Base-by-base conservation (phyloP, 2,113 vertebrate species). In the Colistium nudipinnis region DNA sequence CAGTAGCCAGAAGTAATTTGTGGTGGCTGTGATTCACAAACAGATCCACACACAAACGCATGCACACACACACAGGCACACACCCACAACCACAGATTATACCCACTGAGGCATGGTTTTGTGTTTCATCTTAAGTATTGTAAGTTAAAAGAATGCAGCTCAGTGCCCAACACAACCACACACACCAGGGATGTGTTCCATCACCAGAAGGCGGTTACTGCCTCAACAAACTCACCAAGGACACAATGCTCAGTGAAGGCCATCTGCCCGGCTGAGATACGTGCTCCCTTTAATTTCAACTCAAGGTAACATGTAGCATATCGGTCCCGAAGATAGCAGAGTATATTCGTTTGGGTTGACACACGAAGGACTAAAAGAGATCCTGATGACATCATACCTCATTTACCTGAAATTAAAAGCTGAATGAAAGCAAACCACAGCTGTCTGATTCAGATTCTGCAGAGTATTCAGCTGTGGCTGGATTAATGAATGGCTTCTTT, bases 111-210 rank as follows among this genome's bases (percentile, higher is more conserved):
- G 79, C 28, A 59, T 7, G 11, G 45, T 78, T 81, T 77, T 56
- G 62, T 57, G 59, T 78, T 78, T 72, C 70, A 71, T 78, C 0
- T n/a, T n/a, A 4, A 39, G 47, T 59, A 57, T 51, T 83, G 70
- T 71, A 27, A 52, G 59, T 78, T 47, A 44, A 59, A 52, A 74
- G 48, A 76, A 70, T 66, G 33, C 63, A 35, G 69, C 71, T 62
- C 68, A 20, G 22, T 67, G 70, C 68, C 68, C 57, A 44, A 69
- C 76, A 75, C 28, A 57, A 57, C 84, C 87, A 78, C 82, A 87
- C 54, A 81, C 81, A 83, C 80, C 67, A 78, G 72, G 56, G 69
- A 76, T 53, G 65, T 66, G 70, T 76, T 85, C 76, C 74, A 76
- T 74, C 57, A 53, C 14, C 41, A n/a, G 49, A 67, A 61, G 38